These are phyloP conservation scores for Acanthosoma haemorrhoidale DNA, from an alignment of 2,888 invertebrate genomes.

Conservation along the genomic window DNA sequence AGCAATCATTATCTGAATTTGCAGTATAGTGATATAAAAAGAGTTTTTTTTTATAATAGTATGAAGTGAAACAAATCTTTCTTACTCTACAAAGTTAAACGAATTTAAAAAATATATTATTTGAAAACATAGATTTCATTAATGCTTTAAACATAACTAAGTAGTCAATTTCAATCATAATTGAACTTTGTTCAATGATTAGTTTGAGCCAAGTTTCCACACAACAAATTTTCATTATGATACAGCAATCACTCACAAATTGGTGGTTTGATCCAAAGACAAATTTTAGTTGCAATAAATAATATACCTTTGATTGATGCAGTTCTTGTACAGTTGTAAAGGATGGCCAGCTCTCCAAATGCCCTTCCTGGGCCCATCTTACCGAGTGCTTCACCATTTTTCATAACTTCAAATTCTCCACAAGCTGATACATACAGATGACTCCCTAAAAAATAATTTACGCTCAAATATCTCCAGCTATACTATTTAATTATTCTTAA, in stretches of 20 bases:
- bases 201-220: neutral
- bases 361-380: conserved; percentile 61
- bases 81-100: neutral
- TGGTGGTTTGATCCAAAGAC: neutral
- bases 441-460: conserved; percentile 48
- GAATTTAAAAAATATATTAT: neutral
- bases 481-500: neutral
- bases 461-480: neutral
- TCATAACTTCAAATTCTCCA: conserved; percentile 63
- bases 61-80: too few relatives aligned
- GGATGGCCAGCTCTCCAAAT: conserved; percentile 66
- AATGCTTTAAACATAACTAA: neutral
- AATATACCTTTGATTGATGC: conserved; percentile 57
- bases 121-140: neutral
- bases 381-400: conserved; percentile 58
- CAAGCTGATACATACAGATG: conserved; percentile 60
- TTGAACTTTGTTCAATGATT: neutral
- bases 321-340: conserved; percentile 67
- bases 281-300: neutral
- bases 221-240: neutral
- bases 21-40: too few relatives aligned
- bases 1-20: too few relatives aligned
- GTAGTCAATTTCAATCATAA: neutral
- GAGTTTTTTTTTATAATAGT: too few relatives aligned
- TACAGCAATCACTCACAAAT: neutral